Evolutionary conservation across 1,140 invertebrate species (phyloP).

Genomic region (Drosophila yakuba): DNA sequence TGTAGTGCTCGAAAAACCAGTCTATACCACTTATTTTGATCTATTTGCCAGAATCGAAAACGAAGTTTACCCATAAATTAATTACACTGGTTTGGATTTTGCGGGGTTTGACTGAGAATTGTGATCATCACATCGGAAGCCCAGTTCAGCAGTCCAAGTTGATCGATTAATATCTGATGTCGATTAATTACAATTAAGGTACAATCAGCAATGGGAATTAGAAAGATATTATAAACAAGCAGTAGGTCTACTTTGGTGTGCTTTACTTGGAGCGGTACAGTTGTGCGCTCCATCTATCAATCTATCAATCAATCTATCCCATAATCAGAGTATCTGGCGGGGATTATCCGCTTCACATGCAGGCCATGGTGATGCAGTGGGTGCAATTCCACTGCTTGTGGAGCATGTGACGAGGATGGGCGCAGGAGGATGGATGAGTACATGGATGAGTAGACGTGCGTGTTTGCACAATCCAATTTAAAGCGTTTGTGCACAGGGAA

Average conservation of each 20-base stretch:
- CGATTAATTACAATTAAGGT: background rate
- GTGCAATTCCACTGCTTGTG: conserved; percentile 32
- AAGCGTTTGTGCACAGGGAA: background rate
- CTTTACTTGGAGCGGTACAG: background rate
- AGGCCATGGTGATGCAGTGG: conserved; percentile 12
- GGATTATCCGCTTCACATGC: background rate
- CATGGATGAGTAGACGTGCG: background rate
- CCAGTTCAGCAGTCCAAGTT: background rate
- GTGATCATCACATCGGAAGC: background rate
- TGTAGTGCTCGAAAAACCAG: background rate
- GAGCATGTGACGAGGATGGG: background rate
- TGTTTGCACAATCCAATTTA: background rate
- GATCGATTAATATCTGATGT: conserved; percentile 1
- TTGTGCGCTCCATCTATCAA: background rate
- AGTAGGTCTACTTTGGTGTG: background rate
- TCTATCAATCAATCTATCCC: background rate
- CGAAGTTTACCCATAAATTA: background rate
- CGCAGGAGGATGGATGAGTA: background rate
- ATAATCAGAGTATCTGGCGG: background rate
- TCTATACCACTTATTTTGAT: background rate
- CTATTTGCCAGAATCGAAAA: background rate
- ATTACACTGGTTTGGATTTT: background rate
- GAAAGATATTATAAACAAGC: conserved; percentile 4
- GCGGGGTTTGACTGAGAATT: background rate
- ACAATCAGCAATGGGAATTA: background rate